phyloP scores from a whole-genome alignment of 1,140 invertebrate species.

The Maconellicoccus hirsutus region DNA sequence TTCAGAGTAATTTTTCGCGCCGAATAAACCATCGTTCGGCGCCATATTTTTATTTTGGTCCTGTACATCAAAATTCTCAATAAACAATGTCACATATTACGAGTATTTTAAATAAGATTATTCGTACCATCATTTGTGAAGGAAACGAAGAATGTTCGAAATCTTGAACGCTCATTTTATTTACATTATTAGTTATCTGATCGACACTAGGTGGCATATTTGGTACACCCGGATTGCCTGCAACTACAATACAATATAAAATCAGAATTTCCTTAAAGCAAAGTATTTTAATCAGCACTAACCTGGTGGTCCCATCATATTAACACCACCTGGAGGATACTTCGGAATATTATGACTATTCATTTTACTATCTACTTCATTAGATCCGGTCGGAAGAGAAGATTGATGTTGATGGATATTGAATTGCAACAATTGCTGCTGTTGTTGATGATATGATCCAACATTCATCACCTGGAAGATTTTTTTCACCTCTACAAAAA shows the following conservation, averaged over 20 bases:
- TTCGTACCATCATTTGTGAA: background rate
- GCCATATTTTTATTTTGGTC: background rate
- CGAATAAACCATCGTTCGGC: background rate
- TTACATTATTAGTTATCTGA: background rate
- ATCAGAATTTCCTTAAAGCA: too few relatives aligned
- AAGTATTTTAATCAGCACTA: too few relatives aligned
- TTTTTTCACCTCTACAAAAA: too few relatives aligned
- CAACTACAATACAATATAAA: background rate
- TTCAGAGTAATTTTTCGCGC: background rate
- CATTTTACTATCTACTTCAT: background rate
- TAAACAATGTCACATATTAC: too few relatives aligned
- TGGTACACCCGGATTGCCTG: background rate
- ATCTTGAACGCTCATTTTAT: background rate
- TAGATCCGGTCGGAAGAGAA: background rate
- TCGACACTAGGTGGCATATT: background rate
- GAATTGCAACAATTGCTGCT: slow-evolving; percentile 14
- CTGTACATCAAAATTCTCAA: background rate
- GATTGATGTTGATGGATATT: slow-evolving; percentile 32
- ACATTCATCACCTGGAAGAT: background rate
- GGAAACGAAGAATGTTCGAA: background rate
- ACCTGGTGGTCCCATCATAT: background rate
- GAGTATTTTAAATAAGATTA: too few relatives aligned
- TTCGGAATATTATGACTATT: background rate
- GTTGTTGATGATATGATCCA: slow-evolving; percentile 20
- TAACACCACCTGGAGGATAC: background rate